Conservation (phyloP, 1,140 invertebrate species). For the Conus betulinus region DNA sequence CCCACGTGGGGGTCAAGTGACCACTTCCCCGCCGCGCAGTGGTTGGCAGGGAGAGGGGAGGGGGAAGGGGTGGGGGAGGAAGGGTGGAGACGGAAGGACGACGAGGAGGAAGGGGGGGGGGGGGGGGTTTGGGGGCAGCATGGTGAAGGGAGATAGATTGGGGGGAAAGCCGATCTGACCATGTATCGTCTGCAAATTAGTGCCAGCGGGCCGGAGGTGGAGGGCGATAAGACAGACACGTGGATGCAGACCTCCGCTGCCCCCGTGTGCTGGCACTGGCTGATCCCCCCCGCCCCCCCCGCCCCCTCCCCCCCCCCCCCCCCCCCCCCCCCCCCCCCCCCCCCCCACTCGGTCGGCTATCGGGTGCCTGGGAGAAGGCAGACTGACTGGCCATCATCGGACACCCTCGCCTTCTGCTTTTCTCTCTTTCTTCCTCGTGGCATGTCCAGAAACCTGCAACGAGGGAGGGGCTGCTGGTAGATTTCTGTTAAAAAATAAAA, state of each 20-base stretch:
- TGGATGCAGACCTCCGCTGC: neutral
- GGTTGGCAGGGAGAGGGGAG: neutral
- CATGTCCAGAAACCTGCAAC: too few relatives aligned
- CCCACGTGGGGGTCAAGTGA: neutral
- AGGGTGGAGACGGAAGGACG: too few relatives aligned
- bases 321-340: neutral
- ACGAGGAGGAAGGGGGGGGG: neutral
- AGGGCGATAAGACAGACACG: neutral
- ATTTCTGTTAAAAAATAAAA: too few relatives aligned
- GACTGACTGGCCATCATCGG: too few relatives aligned
- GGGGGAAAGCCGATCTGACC: neutral
- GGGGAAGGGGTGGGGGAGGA: neutral
- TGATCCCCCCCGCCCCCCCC: neutral
- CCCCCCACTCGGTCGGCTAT: neutral
- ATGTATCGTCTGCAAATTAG: slow-evolving; percentile 27
- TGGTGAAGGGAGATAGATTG: neutral
- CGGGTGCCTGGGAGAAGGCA: neutral
- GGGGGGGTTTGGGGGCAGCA: neutral
- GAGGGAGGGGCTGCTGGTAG: too few relatives aligned
- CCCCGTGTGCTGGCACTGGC: neutral
- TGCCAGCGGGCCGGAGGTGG: neutral
- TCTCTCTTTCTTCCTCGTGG: too few relatives aligned
- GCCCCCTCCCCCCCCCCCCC: neutral
- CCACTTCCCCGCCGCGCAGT: neutral
- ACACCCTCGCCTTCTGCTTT: too few relatives aligned